Evolutionary conservation across 2,113 vertebrate species (phyloP), one percentile per base, ranked within the genome.

Genomic region (Onychostoma macrolepis): DNA sequence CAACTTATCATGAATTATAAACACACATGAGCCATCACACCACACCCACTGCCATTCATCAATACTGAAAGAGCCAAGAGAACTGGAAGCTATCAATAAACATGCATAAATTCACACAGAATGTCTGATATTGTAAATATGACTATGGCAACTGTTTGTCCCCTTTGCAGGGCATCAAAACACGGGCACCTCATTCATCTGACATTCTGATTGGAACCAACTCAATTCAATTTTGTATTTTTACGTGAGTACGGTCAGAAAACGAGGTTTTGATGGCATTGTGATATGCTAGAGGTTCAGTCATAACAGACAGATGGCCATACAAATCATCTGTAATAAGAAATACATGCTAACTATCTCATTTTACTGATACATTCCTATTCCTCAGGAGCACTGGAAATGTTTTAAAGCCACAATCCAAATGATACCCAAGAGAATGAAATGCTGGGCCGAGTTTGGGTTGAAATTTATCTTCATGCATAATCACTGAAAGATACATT

Each of bases 21-120:
- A 87, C 87, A 91, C 92, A 91, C 86, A 92, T 85, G 90, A 91
- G 93, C 83, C 38, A 71, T 87, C 87, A 90, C 86, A 88, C 87
- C 92, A 3, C 0, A 84, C 63, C 88, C 69, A 56, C 84, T 72
- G 90, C 93, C 85, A 43, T 92, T 92, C 90, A 91, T 87, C 90
- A 75, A 21, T 75, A 63, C 81, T 88, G 92, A 91, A 90, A 90
- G 86, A 92, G 90, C 91, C 92, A 86, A 91, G 89, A 94, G 94
- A 93, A 79, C 91, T 91, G 88, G 84, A 90, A 88, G 90, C 91
- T 92, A 92, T 93, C 88, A 91, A 93, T 94, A 89, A 89, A 92
- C 91, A 93, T 94, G 93, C 92, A 93, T 93, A 94, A 90, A 85
- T 89, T 92, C 74, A 91, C 91, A 89, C 89, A 58, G 93, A 95